Evolutionary conservation across 2,797 vertebrate genomes (phyloP).

Genomic region (Coccyzus lansbergi): DNA sequence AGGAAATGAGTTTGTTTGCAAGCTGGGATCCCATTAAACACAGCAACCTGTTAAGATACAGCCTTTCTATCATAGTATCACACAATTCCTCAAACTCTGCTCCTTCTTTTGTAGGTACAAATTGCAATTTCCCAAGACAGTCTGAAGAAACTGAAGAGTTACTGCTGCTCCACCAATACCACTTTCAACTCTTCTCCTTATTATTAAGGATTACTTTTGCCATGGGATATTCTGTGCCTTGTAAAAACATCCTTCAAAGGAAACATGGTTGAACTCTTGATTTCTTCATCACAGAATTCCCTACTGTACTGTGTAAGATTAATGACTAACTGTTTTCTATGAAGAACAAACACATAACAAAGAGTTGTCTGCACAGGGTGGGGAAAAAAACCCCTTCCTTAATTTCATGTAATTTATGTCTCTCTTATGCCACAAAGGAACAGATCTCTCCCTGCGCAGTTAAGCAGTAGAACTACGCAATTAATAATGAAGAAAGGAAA

Average conservation of each 20-base stretch:
- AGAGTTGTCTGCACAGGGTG: background rate
- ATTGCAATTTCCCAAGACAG: background rate
- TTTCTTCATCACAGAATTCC: background rate
- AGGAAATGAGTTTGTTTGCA: background rate
- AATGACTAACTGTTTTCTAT: slow-evolving; percentile 4
- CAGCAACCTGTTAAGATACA: background rate
- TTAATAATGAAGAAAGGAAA: slow-evolving; percentile 38
- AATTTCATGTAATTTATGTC: background rate
- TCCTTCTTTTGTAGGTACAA: background rate
- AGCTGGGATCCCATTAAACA: background rate
- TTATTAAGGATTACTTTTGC: background rate
- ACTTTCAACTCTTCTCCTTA: background rate
- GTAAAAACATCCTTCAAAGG: slow-evolving; percentile 3
- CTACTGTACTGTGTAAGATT: background rate
- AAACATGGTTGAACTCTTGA: background rate
- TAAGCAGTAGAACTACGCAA: background rate
- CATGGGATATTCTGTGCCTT: background rate
- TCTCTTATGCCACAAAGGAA: slow-evolving; percentile 5
- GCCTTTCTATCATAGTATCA: background rate
- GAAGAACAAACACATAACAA: slow-evolving; percentile 28
- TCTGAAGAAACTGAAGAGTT: background rate
- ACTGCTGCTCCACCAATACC: background rate
- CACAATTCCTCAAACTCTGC: background rate
- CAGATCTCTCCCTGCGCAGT: background rate
- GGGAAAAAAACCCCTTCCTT: background rate